A percentile compares a stretch with the other conserved stretches of the same genome.
Evolutionary conservation across 2,113 vertebrate genomes (phyloP).

Genomic region (Cettia cetti): DNA sequence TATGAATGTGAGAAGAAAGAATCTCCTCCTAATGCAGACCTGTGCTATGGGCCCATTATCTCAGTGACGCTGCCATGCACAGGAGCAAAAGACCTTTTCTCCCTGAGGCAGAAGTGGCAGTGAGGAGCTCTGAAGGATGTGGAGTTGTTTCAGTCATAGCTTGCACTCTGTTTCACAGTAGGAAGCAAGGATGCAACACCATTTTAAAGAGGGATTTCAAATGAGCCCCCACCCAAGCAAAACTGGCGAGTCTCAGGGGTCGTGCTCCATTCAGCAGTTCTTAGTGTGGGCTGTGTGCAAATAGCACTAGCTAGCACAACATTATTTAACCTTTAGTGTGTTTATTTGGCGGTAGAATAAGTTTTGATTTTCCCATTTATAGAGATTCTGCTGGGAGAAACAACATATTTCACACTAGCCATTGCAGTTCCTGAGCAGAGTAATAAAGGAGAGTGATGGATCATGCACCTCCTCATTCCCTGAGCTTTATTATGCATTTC

Average conservation of each 20-base stretch:
- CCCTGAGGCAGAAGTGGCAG: neutral
- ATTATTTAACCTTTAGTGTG: slow-evolving; percentile 47
- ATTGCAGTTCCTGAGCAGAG: slow-evolving; percentile 29
- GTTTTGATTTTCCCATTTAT: slow-evolving; percentile 54
- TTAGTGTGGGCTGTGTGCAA: neutral
- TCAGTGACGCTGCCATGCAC: accelerated
- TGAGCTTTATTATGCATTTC: slow-evolving; percentile 30
- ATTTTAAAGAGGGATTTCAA: neutral
- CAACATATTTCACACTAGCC: slow-evolving; percentile 33
- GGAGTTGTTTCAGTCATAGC: neutral
- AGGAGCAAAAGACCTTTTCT: neutral
- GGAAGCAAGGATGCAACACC: neutral
- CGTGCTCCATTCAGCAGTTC: neutral
- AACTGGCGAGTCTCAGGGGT: neutral
- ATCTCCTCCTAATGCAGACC: neutral
- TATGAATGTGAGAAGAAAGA: neutral
- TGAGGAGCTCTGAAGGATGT: neutral
- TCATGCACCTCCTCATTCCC: neutral
- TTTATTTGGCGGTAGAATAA: slow-evolving; percentile 8
- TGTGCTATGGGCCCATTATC: accelerated
- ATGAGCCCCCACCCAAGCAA: neutral
- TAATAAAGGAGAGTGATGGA: slow-evolving; percentile 48
- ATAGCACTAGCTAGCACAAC: slow-evolving; percentile 13
- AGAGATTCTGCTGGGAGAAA: slow-evolving; percentile 57
- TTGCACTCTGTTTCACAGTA: neutral